These are phyloP conservation scores for Trachymyrmex cornetzi DNA, from an alignment of 1,140 invertebrate species.

Conservation along the genomic window DNA sequence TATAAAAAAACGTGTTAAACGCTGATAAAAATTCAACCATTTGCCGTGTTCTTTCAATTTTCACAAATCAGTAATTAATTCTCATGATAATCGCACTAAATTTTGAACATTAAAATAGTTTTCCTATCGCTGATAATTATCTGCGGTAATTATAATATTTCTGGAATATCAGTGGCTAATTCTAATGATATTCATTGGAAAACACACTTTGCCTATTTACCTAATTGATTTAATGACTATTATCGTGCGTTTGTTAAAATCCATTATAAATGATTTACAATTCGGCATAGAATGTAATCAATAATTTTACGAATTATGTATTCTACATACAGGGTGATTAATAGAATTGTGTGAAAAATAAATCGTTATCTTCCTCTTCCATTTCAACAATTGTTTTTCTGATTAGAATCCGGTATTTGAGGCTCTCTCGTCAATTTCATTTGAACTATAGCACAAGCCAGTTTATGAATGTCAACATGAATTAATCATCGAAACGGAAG, in stretches of 20 bases:
- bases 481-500: no score
- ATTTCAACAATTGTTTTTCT: no score
- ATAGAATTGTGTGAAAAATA: no score
- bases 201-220: neutral
- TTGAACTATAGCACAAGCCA: no score
- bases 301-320: neutral
- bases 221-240: constrained; percentile 1
- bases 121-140: neutral
- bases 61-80: constrained; percentile 9
- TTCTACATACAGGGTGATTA: neutral
- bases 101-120: neutral
- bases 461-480: no score
- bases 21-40: constrained; percentile 37
- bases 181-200: constrained; percentile 6
- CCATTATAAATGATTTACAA: neutral
- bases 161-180: neutral
- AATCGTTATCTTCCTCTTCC: no score
- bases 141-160: constrained; percentile 6
- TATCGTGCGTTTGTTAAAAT: neutral
- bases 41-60: neutral
- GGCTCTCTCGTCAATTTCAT: no score
- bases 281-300: neutral
- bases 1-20: constrained; percentile 1
- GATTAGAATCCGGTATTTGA: no score
- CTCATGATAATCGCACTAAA: neutral